Evolutionary conservation across 37 sponge, comb jelly and placozoan species (phyloP).

Genomic region (Theonella swinhoei): DNA sequence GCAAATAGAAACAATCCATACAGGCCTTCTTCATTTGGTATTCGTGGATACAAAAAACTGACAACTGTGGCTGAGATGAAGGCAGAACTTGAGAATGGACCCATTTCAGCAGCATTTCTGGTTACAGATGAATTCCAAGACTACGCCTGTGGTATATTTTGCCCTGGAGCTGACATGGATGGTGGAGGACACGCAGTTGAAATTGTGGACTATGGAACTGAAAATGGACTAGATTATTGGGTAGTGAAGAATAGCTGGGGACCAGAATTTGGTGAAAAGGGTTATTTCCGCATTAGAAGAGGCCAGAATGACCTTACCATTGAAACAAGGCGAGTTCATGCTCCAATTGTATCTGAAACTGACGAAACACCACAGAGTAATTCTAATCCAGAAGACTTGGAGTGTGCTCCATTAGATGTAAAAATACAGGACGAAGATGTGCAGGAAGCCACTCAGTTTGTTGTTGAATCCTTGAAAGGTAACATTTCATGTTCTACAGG

Average conservation of each 20-base stretch:
- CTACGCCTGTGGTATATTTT: constrained; percentile 56
- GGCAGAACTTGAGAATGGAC: constrained; percentile 63
- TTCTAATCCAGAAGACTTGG: no score
- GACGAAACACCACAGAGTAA: no score
- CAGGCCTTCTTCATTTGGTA: no score
- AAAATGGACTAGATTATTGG: constrained; percentile 46
- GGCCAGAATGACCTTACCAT: constrained; percentile 44
- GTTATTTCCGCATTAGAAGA: constrained; percentile 55
- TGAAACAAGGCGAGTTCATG: constrained; percentile 53
- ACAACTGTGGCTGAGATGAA: no score
- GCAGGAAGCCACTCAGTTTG: no score
- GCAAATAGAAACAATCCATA: no score
- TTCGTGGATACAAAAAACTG: no score
- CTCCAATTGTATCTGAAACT: no score
- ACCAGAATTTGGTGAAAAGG: constrained; percentile 50
- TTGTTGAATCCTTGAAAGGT: no score
- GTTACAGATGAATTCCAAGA: constrained; percentile 37
- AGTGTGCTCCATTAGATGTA: no score
- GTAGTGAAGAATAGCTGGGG: constrained; percentile 73
- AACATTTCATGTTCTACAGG: no score
- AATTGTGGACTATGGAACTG: constrained; percentile 50
- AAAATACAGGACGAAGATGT: no score
- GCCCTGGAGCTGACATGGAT: constrained; percentile 35
- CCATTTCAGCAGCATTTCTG: constrained; percentile 52
- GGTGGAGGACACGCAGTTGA: constrained; percentile 52